Conservation (phyloP, 2,888 invertebrate genomes). For the Drosophila nigritarsus region DNA sequence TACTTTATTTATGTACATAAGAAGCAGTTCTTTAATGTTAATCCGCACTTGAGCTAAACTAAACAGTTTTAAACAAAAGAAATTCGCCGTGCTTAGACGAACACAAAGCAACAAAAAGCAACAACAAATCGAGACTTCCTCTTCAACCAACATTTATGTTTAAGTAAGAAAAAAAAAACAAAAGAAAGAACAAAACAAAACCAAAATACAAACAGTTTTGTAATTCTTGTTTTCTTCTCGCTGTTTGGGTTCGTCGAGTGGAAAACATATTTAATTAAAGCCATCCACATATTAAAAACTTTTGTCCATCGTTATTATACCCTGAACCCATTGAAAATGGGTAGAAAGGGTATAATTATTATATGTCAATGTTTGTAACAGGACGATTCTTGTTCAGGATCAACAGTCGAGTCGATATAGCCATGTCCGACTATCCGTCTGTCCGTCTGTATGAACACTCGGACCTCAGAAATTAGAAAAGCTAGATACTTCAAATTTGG, state of each 20-base stretch:
- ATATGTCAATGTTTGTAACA: background rate
- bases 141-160: constrained; percentile 67
- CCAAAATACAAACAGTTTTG: constrained; percentile 39
- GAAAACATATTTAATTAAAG: constrained; percentile 81
- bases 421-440: background rate
- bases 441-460: background rate
- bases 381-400: background rate
- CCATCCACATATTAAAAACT: constrained; percentile 81
- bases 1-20: background rate
- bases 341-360: background rate
- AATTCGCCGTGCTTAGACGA: constrained; percentile 4
- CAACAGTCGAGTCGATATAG: background rate
- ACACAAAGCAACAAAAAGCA: constrained; percentile 10
- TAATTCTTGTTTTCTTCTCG: constrained; percentile 36
- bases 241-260: constrained; percentile 68
- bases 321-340: background rate
- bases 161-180: constrained; percentile 39
- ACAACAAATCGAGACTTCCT: constrained; percentile 37
- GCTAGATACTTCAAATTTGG: no score
- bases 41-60: background rate
- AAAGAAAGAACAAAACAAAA: constrained; percentile 39
- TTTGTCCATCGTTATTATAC: constrained; percentile 33
- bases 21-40: background rate
- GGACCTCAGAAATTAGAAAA: background rate
- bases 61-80: background rate